Evolutionary conservation across 2,113 vertebrate genomes (phyloP).

Genomic region (Nestor notabilis): DNA sequence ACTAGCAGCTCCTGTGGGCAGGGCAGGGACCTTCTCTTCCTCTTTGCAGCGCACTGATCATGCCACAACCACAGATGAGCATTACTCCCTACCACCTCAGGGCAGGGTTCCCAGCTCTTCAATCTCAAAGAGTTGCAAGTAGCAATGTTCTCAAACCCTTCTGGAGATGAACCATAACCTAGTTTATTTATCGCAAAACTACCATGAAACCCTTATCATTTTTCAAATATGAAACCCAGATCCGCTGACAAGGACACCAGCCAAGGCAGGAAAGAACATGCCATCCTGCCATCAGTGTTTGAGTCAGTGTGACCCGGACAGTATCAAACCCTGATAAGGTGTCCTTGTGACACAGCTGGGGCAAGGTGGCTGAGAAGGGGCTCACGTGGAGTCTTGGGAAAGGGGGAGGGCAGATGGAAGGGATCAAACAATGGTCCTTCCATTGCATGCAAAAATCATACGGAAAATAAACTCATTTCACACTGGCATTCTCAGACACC

Average conservation of each 20-base stretch:
- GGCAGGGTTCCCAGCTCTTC: background rate
- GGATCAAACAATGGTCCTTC: background rate
- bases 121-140: background rate
- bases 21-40: background rate
- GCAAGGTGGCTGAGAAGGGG: background rate
- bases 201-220: constrained; percentile 32
- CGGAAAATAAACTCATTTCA: background rate
- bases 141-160: background rate
- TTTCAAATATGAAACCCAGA: constrained; percentile 32
- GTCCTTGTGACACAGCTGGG: background rate
- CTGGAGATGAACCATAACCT: background rate
- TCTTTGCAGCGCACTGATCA: background rate
- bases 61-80: background rate
- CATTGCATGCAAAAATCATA: background rate
- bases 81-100: fast-evolving
- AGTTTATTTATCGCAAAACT: constrained; percentile 22
- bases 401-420: background rate
- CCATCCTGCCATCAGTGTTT: background rate
- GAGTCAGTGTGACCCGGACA: constrained; percentile 19
- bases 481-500: background rate
- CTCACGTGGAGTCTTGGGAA: background rate
- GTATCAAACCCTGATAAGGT: constrained; percentile 7
- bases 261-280: constrained; percentile 1
- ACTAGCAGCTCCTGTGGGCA: background rate
- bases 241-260: constrained; percentile 34